Evolutionary conservation across 2,888 invertebrate species (phyloP), one percentile per base, ranked within the genome.

Genomic region (Abrostola tripartita): DNA sequence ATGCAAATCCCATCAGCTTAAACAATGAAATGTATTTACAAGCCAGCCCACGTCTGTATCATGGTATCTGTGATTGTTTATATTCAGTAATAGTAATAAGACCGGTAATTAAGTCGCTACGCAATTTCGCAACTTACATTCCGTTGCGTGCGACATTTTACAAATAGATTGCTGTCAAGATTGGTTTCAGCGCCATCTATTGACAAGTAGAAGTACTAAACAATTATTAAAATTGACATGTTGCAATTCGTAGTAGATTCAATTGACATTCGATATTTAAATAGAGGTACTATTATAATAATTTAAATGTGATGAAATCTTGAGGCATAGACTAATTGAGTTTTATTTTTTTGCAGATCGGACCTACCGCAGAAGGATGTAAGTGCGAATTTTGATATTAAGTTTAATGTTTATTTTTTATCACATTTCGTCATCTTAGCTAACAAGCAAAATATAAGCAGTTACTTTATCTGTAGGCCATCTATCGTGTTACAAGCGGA

Each of bases 401-500:
- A 35, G 42, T 65, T 52, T 53, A 54, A 61, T 38, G 37, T 49
- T 58, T 37, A 54, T 68, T 61, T 78, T 49, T 57, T 78, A 77
- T 73, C 70, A 64, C 58, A 71, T 85, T 82, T 81, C 78, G 52
- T 76, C 70, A 84, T 78, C 67, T 71, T 65, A 78, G 68, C 56
- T 68, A 70, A 74, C 78, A 78, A 74, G 73, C 78, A 71, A 65
- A 57, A 53, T 69, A 62, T 78, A 82, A 75, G 82, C 81, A 74
- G 80, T 80, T 82, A 78, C 68, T 72, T 85, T 88, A 90, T 88
- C 88, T 62, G 73, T 88, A 85, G 87, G 87, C 81, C 89, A 90
- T 90, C 90, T 87, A 82, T 76, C 79, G 67, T 80, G 81, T 83
- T 81, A 81, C 66, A 83, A 81, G 67, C 82, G 86, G 82, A 85